Base-by-base conservation (phyloP, 2,113 vertebrate genomes). In the Acanthochromis polyacanthus region DNA sequence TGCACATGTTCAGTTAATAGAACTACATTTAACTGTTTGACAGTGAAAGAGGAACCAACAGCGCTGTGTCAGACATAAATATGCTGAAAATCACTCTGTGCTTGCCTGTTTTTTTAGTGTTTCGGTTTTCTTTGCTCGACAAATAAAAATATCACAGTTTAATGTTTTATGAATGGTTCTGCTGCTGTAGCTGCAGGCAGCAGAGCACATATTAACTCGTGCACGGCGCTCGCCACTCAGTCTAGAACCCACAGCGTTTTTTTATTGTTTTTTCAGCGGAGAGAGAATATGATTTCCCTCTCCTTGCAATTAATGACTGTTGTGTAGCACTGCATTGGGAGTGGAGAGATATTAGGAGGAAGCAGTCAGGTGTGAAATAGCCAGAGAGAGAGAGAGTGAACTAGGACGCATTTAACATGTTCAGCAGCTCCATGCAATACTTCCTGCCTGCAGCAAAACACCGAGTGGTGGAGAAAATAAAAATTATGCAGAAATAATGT, bases 351-450 rank as follows among this genome's bases (percentile, higher is more conserved):
- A 87, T 88, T 78, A 84, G 71, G 61, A 50, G 32, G 70, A 79
- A 53, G 83, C 83, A 89, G 73, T 73, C 85, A 91, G 87, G 89
- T 91, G 91, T 88, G 87, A 92, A 91, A 91, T 88, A 83, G 78
- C 52, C 52, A 81, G 71, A 75, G 48, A 83, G 45, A 78, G 59
- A 73, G 51, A 9, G 19, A 40, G 25, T 58, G 51, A 45, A 30
- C 45, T 10, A 51, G 52, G 43, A 68, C 32, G 66, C 77, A 72
- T 83, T 89, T 78, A 83, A 75, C 71, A 78, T 69, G 69, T 82
- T 78, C 69, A 87, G 81, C 62, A 77, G 61, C 75, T 78, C 60
- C 23, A 55, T 70, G 62, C 46, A 77, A 71, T 53, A 68, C 76
- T 79, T 82, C 78, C 72, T 38, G 78, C 79, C 74, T 52, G 73